Base-by-base conservation (phyloP, 2,888 invertebrate genomes). In the Sacculina carcini region DNA sequence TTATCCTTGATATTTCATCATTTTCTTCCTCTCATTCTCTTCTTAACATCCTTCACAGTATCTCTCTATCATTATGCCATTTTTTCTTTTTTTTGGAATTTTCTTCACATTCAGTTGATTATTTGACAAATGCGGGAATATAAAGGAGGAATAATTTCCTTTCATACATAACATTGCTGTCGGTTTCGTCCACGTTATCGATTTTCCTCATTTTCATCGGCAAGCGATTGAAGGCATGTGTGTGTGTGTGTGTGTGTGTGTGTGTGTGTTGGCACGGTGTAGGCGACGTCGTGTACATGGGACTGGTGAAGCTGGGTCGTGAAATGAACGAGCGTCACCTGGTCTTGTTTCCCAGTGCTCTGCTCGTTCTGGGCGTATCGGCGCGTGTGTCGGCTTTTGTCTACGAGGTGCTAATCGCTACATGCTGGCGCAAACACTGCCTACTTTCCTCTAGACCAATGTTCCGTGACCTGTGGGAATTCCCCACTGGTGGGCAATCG, bases 381-480 rank as follows among this genome's bases (percentile, higher is more conserved):
- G 78, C 83, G 58, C 73, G 89, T 59, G 79, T 89, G 67, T 90
- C 87, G 62, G 86, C 87, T 51, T 92, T 94, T 67, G 83, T 87
- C 58, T 55, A 55, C 42, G 48, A 56, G 55, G 56, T 56, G n/a
- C n/a, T 51, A 44, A 34, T 12, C 12, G 7, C 12, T 21, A 34
- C 21, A n/a, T 38, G 14, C 12, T 32, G 21, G 19, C 7, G 5
- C 14, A 42, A 12, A 42, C 12, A 21, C 42, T 42, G 12, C 12
- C 42, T 16, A 42, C 12, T 12, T 12, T 21, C 19, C 42, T 42
- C 19, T 16, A 42, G 10, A 16, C 16, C 12, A 16, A 12, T 16
- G n/a, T n/a, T n/a, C n/a, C n/a, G n/a, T n/a, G n/a, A n/a, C n/a
- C n/a, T n/a, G n/a, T n/a, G n/a, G n/a, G n/a, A n/a, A n/a, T n/a